phyloP scores from a whole-genome alignment of 1,140 invertebrate genomes.

The Microplitis demolitor region DNA sequence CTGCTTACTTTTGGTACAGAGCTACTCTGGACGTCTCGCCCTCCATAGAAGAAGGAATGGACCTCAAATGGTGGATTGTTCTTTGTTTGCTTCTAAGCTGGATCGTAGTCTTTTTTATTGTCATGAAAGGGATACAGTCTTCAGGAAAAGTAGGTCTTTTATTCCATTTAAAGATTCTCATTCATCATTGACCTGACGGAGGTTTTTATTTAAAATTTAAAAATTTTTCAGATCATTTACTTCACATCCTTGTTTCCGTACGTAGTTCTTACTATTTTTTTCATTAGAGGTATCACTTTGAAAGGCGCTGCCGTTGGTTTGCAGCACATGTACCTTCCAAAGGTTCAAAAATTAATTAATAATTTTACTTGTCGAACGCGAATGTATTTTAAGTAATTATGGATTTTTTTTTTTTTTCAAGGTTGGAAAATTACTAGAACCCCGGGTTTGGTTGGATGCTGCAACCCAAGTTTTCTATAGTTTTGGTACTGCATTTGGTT shows the following conservation, averaged over 20 bases:
- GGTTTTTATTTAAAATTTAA: conserved; percentile 32
- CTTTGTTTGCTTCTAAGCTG: conserved; percentile 91
- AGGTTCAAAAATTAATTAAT: conserved; percentile 59
- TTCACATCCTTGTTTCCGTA: conserved; percentile 97
- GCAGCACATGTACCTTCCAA: conserved; percentile 90
- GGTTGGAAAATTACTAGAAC: conserved; percentile 79
- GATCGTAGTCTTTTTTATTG: conserved; percentile 94
- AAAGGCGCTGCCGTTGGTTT: conserved; percentile 87
- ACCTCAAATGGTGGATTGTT: conserved; percentile 93
- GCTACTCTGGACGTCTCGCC: conserved; percentile 83
- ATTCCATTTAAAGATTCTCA: no score
- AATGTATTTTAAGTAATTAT: not conserved
- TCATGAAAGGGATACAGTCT: conserved; percentile 97
- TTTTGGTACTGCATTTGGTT: conserved; percentile 91
- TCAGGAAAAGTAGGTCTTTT: conserved; percentile 82
- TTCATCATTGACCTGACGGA: no score
- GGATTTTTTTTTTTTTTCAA: conserved; percentile 38
- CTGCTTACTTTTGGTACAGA: conserved; percentile 89
- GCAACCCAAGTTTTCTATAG: conserved; percentile 96
- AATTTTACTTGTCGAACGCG: not conserved
- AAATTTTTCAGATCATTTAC: conserved; percentile 80
- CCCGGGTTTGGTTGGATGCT: conserved; percentile 90
- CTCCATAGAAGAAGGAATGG: conserved; percentile 81
- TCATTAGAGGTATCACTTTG: conserved; percentile 88
- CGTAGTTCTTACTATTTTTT: conserved; percentile 92